Conservation (phyloP, 1,140 invertebrate genomes). For the Drosophila rufa region DNA sequence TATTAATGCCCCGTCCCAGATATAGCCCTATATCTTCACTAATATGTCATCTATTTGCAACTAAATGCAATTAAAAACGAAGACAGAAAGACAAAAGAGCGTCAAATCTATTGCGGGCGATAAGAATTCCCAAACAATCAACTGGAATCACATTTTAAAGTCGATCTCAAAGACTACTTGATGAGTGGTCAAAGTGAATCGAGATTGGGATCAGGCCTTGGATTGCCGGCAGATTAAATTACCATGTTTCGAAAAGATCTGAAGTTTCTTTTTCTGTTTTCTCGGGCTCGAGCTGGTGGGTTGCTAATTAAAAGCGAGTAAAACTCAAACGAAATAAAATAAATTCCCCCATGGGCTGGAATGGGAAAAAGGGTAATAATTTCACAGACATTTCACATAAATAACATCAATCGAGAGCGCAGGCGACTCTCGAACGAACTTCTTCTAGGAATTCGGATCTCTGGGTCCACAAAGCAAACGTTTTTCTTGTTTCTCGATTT, state of each 20-base stretch:
- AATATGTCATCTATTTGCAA: slow-evolving; percentile 82
- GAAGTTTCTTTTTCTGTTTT: slow-evolving; percentile 36
- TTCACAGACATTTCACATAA: slow-evolving; percentile 83
- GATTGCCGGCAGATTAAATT: slow-evolving; percentile 68
- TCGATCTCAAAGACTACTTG: slow-evolving; percentile 68
- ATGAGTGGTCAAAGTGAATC: slow-evolving; percentile 79
- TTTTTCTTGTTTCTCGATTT: slow-evolving; percentile 50
- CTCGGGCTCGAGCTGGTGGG: slow-evolving; percentile 28
- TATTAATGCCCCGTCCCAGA: slow-evolving; percentile 13
- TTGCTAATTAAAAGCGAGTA: slow-evolving; percentile 82
- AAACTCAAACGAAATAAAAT: slow-evolving; percentile 79
- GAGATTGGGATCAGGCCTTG: slow-evolving; percentile 66
- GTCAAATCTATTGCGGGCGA: slow-evolving; percentile 66
- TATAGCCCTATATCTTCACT: slow-evolving; percentile 46
- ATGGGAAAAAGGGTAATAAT: slow-evolving; percentile 74
- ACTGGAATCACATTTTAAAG: slow-evolving; percentile 71
- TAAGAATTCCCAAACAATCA: slow-evolving; percentile 53
- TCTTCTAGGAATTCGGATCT: slow-evolving; percentile 66
- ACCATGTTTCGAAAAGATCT: slow-evolving; percentile 59
- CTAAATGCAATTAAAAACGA: slow-evolving; percentile 71
- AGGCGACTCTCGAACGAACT: slow-evolving; percentile 30
- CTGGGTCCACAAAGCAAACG: slow-evolving; percentile 63
- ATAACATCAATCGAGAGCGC: slow-evolving; percentile 78
- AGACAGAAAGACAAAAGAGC: slow-evolving; percentile 59
- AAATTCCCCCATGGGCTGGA: slow-evolving; percentile 58